Conservation (phyloP, 1,140 invertebrate genomes). For the Scaptomyza graminum region DNA sequence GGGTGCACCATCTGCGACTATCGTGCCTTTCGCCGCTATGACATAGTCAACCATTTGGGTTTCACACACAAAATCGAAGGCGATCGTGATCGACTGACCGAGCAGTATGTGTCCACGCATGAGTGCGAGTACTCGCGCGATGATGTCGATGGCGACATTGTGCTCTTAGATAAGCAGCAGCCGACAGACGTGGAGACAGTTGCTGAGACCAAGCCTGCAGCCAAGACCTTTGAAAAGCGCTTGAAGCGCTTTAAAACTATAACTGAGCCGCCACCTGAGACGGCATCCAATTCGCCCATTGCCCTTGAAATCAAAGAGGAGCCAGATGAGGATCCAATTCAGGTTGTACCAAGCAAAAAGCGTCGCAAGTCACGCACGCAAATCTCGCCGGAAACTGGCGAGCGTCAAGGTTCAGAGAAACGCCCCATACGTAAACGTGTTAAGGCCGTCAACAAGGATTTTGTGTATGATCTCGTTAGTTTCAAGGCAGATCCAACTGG, state of each 20-base stretch:
- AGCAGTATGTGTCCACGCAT: slow-evolving; percentile 73
- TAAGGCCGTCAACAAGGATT: slow-evolving; percentile 87
- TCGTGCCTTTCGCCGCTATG: slow-evolving; percentile 85
- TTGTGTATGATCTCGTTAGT: slow-evolving; percentile 87
- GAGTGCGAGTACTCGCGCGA: slow-evolving; percentile 76
- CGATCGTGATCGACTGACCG: slow-evolving; percentile 65
- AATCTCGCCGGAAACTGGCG: slow-evolving; percentile 60
- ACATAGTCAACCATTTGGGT: slow-evolving; percentile 85
- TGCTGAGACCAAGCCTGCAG: slow-evolving; percentile 36
- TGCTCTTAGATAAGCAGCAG: slow-evolving; percentile 60
- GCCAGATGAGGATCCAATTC: slow-evolving; percentile 35
- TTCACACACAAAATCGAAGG: slow-evolving; percentile 83
- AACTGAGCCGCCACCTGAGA: slow-evolving; percentile 36
- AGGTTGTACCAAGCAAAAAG: slow-evolving; percentile 46
- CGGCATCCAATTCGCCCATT: slow-evolving; percentile 29
- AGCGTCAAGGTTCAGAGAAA: slow-evolving; percentile 45
- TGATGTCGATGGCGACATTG: slow-evolving; percentile 76
- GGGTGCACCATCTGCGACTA: slow-evolving; percentile 86
- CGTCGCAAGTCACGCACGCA: slow-evolving; percentile 68
- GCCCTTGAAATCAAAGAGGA: slow-evolving; percentile 50
- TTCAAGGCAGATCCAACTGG: slow-evolving; percentile 79
- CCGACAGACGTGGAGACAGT: background rate
- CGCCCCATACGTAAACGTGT: slow-evolving; percentile 87
- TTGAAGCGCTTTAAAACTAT: slow-evolving; percentile 53
- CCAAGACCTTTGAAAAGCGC: slow-evolving; percentile 64